Conservation (phyloP, 2,113 vertebrate genomes). For the Tricholaema leucomelas region DNA sequence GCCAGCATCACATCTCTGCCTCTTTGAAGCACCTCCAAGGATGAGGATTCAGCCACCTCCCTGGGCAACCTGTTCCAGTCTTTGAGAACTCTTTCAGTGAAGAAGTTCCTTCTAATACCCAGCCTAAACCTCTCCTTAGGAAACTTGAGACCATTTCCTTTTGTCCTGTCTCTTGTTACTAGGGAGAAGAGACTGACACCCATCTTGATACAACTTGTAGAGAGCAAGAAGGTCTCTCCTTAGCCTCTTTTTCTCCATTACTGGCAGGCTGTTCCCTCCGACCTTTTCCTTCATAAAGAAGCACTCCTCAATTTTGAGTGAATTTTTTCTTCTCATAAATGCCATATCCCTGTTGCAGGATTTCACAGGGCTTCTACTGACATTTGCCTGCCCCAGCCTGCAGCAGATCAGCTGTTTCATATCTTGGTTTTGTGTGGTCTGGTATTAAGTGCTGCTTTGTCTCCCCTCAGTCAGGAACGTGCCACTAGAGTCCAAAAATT, state of each 20-base stretch:
- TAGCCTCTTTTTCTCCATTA: background rate
- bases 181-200: too few relatives aligned
- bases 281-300: background rate
- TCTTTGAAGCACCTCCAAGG: too few relatives aligned
- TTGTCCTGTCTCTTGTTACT: too few relatives aligned
- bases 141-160: too few relatives aligned
- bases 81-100: too few relatives aligned
- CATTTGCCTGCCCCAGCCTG: background rate
- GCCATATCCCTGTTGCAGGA: background rate
- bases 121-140: too few relatives aligned
- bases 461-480: background rate
- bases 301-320: background rate
- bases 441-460: background rate
- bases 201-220: too few relatives aligned
- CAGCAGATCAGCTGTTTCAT: background rate
- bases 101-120: too few relatives aligned
- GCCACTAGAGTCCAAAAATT: background rate
- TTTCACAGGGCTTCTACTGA: background rate
- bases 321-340: background rate
- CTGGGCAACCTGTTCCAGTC: too few relatives aligned
- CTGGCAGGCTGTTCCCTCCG: background rate
- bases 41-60: too few relatives aligned
- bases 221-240: too few relatives aligned
- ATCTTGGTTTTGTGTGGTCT: background rate
- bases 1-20: too few relatives aligned